Evolutionary conservation across 2,888 invertebrate species (phyloP).

Genomic region (Antitype chi): DNA sequence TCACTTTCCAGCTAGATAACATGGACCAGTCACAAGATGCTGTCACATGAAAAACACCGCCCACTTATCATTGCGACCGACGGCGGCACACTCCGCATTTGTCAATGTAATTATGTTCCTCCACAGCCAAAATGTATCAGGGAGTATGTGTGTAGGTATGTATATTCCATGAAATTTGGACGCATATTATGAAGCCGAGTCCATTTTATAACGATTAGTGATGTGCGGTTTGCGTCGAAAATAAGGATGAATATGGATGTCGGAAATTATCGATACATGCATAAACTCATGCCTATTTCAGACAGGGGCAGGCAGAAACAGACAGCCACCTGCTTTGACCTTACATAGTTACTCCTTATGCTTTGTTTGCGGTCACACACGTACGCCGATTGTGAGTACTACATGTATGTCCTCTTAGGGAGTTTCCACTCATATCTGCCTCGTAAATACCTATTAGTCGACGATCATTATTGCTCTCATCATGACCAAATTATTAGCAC

Average conservation of each 20-base stretch:
- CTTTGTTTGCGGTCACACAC: not conserved
- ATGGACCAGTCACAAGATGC: not conserved
- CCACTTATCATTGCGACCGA: conserved; percentile 25
- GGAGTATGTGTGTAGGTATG: not conserved
- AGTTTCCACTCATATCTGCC: not conserved
- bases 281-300: not conserved
- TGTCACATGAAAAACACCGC: conserved; percentile 40
- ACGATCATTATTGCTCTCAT: not conserved
- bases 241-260: not conserved
- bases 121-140: conserved; percentile 28
- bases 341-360: too few relatives aligned
- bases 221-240: not conserved
- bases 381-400: not conserved
- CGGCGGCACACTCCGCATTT: conserved; percentile 42
- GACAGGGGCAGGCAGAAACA: too few relatives aligned
- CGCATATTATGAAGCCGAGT: not conserved
- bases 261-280: not conserved
- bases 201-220: conserved; percentile 20
- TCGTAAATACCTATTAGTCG: not conserved
- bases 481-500: not conserved
- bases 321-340: too few relatives aligned
- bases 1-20: conserved; percentile 2
- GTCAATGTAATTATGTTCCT: conserved; percentile 60
- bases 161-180: conserved; percentile 18
- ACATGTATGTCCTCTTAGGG: not conserved